phyloP scores from a whole-genome alignment of 2,888 invertebrate genomes.

The Plutella xylostella region DNA sequence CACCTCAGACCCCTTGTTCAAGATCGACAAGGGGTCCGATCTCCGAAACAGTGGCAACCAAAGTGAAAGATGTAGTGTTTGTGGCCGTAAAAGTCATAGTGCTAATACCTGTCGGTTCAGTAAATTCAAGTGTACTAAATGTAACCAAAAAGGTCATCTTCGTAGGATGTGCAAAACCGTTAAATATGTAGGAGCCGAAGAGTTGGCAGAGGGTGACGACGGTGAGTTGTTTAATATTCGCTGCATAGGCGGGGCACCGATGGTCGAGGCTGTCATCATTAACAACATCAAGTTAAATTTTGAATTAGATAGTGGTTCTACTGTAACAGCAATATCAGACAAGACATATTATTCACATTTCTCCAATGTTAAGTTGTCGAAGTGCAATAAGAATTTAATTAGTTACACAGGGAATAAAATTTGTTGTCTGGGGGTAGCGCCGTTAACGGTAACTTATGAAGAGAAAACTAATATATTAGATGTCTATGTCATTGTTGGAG shows the following conservation, averaged over 20 bases:
- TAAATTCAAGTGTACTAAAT: slow-evolving; percentile 18
- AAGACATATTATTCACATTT: not conserved
- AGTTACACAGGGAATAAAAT: not conserved
- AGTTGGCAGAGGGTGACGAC: slow-evolving; percentile 13
- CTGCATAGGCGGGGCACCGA: slow-evolving; percentile 14
- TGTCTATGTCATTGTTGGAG: not conserved
- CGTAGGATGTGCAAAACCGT: slow-evolving; percentile 18
- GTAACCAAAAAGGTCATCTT: slow-evolving; percentile 17
- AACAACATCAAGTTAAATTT: slow-evolving; percentile 7
- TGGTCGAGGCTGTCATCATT: slow-evolving; percentile 13
- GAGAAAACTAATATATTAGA: not conserved
- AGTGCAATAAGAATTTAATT: not conserved
- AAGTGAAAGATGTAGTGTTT: slow-evolving; percentile 18
- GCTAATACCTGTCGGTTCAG: slow-evolving; percentile 18
- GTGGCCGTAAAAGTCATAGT: slow-evolving; percentile 19
- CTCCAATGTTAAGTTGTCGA: not conserved
- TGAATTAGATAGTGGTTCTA: slow-evolving; percentile 7
- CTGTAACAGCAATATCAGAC: slow-evolving; percentile 4
- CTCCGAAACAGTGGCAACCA: not conserved
- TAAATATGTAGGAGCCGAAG: slow-evolving; percentile 3
- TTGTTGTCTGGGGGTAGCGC: not conserved
- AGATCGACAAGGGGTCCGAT: slow-evolving; percentile 7
- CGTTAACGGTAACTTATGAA: not conserved
- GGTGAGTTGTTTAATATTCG: slow-evolving; percentile 18
- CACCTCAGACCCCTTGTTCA: slow-evolving; percentile 4